Evolutionary conservation across 2,888 invertebrate species (phyloP), one percentile per base, ranked within the genome.

Genomic region (Drosophila subquinaria): DNA sequence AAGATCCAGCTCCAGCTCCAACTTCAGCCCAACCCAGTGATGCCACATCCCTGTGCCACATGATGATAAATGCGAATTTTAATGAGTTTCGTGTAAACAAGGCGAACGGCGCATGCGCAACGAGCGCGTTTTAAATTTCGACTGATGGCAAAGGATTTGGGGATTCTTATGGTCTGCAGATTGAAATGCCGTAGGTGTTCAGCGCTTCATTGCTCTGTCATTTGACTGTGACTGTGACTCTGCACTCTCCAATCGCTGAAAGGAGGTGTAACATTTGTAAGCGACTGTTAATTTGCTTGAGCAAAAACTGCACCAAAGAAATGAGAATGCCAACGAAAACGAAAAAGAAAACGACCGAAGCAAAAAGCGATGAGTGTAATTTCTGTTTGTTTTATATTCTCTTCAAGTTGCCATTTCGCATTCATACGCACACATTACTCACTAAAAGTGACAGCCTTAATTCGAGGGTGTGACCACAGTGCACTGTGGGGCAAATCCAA

Each of bases 31-130:
- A 80, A 35, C 74, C 76, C 79, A 57, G 11, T 2, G 8, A 17
- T 33, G n/a, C 43, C 35, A 63, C 35, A 63, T 47, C 33, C 36
- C 48, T 68, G 68, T 61, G 59, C 75, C 64, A 78, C 73, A 88
- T 91, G 92, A 91, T 91, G 92, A 91, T 92, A 90, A 91, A 91
- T 91, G 86, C 73, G 68, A 76, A 79, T 86, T 91, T 91, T 91
- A 92, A 91, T 91, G 90, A 92, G 91, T 89, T 91, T 92, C 87
- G 88, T 90, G 91, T 89, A 88, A 87, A 80, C 81, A 82, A 82
- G 84, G 71, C 75, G 0, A 65, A 51, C 71, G 76, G 23, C 42
- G 42, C 35, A 43, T 35, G 42, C 50, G 40, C 42, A 56, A 33
- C 55, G 55, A 61, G 63, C 72, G 67, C 56, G 69, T 77, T 45